Percentiles rank a stretch among this genome's conserved stretches.
Conservation (phyloP, 2,888 invertebrate species). For the Conistra vaccinii region DNA sequence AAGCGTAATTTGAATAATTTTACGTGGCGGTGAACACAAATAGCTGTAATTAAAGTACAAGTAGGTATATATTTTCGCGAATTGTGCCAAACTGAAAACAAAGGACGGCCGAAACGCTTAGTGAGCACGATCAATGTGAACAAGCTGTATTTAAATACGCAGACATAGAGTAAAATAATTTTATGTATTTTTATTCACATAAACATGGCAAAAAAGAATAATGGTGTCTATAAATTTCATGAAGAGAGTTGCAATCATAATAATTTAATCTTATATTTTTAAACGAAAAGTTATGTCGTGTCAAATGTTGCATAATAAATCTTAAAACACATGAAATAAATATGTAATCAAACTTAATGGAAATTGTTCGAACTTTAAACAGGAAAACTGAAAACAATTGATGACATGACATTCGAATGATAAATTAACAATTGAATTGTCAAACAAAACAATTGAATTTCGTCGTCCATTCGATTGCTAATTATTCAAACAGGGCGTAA, state of each 20-base stretch:
- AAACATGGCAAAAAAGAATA: constrained; percentile 26
- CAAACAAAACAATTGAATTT: constrained; percentile 81
- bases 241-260: constrained; percentile 27
- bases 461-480: constrained; percentile 76
- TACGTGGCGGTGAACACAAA: constrained; percentile 86
- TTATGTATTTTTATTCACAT: constrained; percentile 21
- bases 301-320: constrained; percentile 36
- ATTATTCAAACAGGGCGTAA: constrained; percentile 80
- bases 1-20: constrained; percentile 87
- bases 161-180: constrained; percentile 30
- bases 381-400: constrained; percentile 73
- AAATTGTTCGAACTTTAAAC: constrained; percentile 71
- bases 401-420: constrained; percentile 76
- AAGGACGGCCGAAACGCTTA: constrained; percentile 65
- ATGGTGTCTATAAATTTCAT: constrained; percentile 37
- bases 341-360: constrained; percentile 70
- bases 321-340: constrained; percentile 60
- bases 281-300: constrained; percentile 16
- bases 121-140: constrained; percentile 69
- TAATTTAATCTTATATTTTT: too few species aligned
- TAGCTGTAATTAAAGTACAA: constrained; percentile 84
- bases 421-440: constrained; percentile 82
- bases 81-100: constrained; percentile 75
- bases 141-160: constrained; percentile 40
- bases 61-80: constrained; percentile 73